These are phyloP conservation scores for Nerophis ophidion DNA, from an alignment of 2,113 vertebrate species.

Conservation along the genomic window DNA sequence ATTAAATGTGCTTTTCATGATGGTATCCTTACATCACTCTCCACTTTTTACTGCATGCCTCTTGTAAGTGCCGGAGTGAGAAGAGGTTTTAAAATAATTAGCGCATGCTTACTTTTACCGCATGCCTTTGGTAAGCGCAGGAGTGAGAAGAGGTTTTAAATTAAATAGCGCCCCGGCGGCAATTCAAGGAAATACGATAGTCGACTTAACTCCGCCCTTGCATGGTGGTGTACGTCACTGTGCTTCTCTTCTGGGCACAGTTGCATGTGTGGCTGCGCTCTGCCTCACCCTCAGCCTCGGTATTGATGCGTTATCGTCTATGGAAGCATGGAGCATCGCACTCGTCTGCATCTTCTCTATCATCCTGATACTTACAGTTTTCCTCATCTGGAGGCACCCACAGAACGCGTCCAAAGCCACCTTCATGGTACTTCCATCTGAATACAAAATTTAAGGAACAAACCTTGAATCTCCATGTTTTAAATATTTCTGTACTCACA, in stretches of 20 bases:
- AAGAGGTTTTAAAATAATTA: too few relatives aligned
- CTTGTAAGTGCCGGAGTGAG: too few relatives aligned
- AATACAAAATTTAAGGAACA: background rate
- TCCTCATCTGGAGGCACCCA: slow-evolving; percentile 78
- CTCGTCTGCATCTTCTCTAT: slow-evolving; percentile 56
- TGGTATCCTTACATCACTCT: too few relatives aligned
- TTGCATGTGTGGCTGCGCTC: slow-evolving; percentile 50
- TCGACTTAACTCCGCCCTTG: background rate
- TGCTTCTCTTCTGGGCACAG: slow-evolving; percentile 46
- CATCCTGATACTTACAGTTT: slow-evolving; percentile 48
- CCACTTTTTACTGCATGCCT: too few relatives aligned
- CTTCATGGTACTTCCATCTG: slow-evolving; percentile 69
- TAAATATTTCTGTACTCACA: slow-evolving; percentile 32
- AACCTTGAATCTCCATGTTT: background rate
- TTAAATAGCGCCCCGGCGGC: too few relatives aligned
- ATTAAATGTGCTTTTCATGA: too few relatives aligned
- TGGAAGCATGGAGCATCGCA: slow-evolving; percentile 65
- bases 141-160: too few relatives aligned
- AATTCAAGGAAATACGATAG: too few relatives aligned
- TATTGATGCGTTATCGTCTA: slow-evolving; percentile 50
- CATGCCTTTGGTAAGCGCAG: too few relatives aligned
- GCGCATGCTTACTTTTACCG: too few relatives aligned
- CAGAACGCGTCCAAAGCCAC: slow-evolving; percentile 71
- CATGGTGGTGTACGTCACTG: background rate
- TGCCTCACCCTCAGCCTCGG: slow-evolving; percentile 56